Base-by-base conservation (phyloP, 1,140 invertebrate species). In the Neodiprion pinetum region DNA sequence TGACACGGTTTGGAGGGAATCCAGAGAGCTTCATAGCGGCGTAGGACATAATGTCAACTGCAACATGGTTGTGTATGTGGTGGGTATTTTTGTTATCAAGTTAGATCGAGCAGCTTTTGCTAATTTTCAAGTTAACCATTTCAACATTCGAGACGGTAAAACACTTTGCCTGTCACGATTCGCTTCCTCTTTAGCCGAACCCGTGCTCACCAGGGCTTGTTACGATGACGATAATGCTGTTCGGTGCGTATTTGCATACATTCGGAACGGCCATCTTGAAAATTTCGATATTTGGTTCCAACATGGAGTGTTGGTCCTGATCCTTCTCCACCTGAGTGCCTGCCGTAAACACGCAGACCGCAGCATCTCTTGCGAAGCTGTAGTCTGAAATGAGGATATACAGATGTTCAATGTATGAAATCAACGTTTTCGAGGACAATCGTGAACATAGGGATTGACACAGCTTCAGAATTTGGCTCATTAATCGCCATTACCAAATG, bases 11-110 rank as follows among this genome's bases (percentile, higher is more conserved):
- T 40, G 88, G 84, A n/a, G 90, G 90, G 69, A 93, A 88, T 47
- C 92, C 92, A 74, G 91, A 92, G 67, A 93, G 75, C 75, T 92
- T 93, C 92, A 91, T 92, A 7, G 92, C 89, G 8, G 90, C 90
- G 77, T 91, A 93, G 48, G 91, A 91, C 74, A 93, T 70, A 75
- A 93, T 86, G 80, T 93, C 92, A n/a, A 92, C 92, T 92, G 79
- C 61, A 85, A 80, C 74, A 61, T 14, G 11, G 53, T 61, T 40
- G 2, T 40, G 28, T 40, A 40, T 40, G 28, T 2, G 10, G 21
- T 23, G 76, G 47, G 72, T n/a, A 73, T 72, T 66, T 17, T 67
- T 65, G 50, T 69, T 48, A 50, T 65, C 49, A 28, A 14, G 40
- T 49, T 7, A 69, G 8, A 8, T 40, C 28, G 9, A 70, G 12